Percentiles rank a stretch among this genome's conserved stretches.
Conservation (phyloP, 2,888 invertebrate genomes). For the Luffia ferchaultella region DNA sequence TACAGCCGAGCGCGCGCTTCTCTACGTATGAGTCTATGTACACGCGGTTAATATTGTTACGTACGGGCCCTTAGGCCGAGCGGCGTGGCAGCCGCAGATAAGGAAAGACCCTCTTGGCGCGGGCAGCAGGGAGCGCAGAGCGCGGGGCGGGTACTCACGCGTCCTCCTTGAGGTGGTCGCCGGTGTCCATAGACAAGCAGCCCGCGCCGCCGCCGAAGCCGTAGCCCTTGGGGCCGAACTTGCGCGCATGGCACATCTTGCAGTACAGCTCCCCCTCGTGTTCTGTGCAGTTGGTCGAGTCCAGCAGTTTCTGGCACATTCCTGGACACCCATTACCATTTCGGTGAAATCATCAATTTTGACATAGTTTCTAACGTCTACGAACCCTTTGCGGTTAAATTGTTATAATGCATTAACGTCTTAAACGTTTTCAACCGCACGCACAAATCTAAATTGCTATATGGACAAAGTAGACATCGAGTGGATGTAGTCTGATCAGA, state of each 20-base stretch:
- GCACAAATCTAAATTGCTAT: neutral
- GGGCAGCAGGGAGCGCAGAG: constrained; percentile 51
- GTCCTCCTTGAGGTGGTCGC: constrained; percentile 82
- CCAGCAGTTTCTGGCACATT: constrained; percentile 96
- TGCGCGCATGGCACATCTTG: constrained; percentile 96
- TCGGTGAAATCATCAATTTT: too few relatives aligned
- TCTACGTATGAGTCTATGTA: constrained; percentile 61
- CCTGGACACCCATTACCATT: constrained; percentile 59
- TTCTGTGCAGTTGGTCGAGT: constrained; percentile 97
- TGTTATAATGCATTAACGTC: neutral
- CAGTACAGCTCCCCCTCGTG: constrained; percentile 97
- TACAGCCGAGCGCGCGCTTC: constrained; percentile 62
- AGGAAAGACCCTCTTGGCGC: constrained; percentile 67
- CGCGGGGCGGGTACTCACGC: constrained; percentile 73
- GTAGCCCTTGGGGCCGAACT: constrained; percentile 98
- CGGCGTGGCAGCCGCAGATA: constrained; percentile 56
- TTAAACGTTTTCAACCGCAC: neutral
- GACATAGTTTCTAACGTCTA: too few relatives aligned
- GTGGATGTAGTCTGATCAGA: too few relatives aligned
- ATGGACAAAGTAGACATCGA: too few relatives aligned
- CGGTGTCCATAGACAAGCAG: constrained; percentile 95
- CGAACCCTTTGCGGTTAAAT: too few relatives aligned
- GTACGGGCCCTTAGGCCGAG: constrained; percentile 57
- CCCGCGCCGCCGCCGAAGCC: constrained; percentile 99
- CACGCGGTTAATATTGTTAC: constrained; percentile 65